phyloP scores from a whole-genome alignment of 2,888 invertebrate genomes.

The Agrochola lota region DNA sequence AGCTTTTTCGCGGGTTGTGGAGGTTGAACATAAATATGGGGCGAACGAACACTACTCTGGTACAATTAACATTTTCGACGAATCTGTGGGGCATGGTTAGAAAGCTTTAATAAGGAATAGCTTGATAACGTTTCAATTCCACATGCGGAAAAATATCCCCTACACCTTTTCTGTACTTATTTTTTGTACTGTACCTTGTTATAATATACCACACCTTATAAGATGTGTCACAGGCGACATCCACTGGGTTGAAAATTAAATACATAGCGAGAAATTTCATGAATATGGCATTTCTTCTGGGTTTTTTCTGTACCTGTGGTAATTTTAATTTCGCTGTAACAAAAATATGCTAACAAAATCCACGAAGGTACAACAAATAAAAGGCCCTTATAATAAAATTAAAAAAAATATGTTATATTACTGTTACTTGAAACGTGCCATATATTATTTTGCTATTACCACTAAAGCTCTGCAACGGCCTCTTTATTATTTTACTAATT shows the following conservation, averaged over 20 bases:
- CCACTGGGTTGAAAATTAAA: slow-evolving; percentile 4
- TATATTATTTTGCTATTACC: slow-evolving; percentile 37
- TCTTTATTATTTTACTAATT: slow-evolving; percentile 47
- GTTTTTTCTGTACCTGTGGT: background rate
- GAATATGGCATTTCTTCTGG: background rate
- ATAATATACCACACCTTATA: background rate
- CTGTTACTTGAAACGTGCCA: slow-evolving; percentile 12
- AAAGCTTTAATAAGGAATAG: slow-evolving; percentile 1
- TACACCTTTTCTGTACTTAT: background rate
- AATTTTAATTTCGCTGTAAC: background rate
- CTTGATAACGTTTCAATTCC: background rate
- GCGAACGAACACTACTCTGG: slow-evolving; percentile 6
- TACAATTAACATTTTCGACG: slow-evolving; percentile 29
- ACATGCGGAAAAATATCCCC: background rate
- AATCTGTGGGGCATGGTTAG: slow-evolving; percentile 26
- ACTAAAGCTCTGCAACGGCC: slow-evolving; percentile 22
- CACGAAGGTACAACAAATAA: background rate
- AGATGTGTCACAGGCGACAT: background rate
- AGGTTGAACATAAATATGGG: slow-evolving; percentile 33
- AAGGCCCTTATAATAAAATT: background rate
- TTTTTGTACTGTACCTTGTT: background rate
- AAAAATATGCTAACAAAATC: background rate
- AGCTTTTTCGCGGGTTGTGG: slow-evolving; percentile 49
- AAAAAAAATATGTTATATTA: slow-evolving; percentile 10
- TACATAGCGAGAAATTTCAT: background rate